These are phyloP conservation scores for Trematomus loennbergii DNA, from an alignment of 2,113 vertebrate species.

Conservation along the genomic window DNA sequence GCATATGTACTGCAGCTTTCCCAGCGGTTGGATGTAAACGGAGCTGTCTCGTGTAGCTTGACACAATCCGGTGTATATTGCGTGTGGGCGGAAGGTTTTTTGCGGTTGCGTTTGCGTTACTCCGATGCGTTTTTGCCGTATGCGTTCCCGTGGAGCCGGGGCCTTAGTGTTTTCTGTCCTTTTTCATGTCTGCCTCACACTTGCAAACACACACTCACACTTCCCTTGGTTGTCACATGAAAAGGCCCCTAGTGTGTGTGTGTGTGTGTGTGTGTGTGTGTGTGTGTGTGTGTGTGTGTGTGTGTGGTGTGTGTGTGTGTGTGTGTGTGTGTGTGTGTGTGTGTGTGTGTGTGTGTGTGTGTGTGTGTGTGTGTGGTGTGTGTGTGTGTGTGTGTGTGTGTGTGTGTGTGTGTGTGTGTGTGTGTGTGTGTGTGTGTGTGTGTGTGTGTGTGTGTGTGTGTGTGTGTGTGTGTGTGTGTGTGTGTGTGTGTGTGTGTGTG, in stretches of 20 bases:
- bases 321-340: not conserved
- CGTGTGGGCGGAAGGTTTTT: no score
- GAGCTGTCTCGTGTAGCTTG: no score
- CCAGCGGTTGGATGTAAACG: no score
- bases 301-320: not conserved
- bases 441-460: not conserved
- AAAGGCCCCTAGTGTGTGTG: slow-evolving; percentile 35
- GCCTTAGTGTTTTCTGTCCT: not conserved
- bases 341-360: not conserved
- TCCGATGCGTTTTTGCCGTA: no score
- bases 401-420: not conserved
- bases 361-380: not conserved
- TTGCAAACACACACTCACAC: not conserved
- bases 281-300: not conserved
- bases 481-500: not conserved
- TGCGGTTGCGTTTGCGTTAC: no score
- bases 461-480: not conserved
- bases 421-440: not conserved
- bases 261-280: not conserved
- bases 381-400: not conserved
- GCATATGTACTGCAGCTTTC: no score
- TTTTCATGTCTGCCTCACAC: no score
- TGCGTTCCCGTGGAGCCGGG: no score
- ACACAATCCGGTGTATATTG: no score
- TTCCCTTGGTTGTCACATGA: not conserved